Percentiles rank a stretch among this genome's conserved stretches.
These are phyloP conservation scores for Azorinus chamasolen DNA, from an alignment of 2,888 invertebrate species.

Conservation along the genomic window DNA sequence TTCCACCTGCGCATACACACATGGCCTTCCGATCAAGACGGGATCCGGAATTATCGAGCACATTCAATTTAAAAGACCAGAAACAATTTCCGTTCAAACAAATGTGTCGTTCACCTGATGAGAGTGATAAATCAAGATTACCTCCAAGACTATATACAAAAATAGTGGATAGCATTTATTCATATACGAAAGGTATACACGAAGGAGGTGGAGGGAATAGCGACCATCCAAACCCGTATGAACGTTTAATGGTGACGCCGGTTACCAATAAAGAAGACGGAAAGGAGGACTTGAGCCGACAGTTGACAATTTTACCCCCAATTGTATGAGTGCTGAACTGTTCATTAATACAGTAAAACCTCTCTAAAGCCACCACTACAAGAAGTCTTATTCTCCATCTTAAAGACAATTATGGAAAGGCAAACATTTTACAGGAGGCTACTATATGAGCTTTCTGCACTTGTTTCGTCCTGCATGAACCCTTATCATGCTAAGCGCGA, in stretches of 20 bases:
- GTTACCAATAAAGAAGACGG: constrained; percentile 52
- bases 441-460: too few relatives aligned
- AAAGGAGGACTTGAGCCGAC: constrained; percentile 47
- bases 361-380: too few relatives aligned
- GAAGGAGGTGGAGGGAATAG: constrained; percentile 2
- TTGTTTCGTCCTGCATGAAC: too few relatives aligned
- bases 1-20: constrained; percentile 31
- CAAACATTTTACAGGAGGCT: too few relatives aligned
- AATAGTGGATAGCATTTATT: constrained; percentile 63
- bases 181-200: constrained; percentile 50
- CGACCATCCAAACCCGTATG: constrained; percentile 28
- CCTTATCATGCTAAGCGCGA: too few relatives aligned
- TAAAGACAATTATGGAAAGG: too few relatives aligned
- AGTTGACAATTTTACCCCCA: constrained; percentile 41
- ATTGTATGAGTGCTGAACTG: constrained; percentile 27
- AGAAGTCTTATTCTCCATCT: too few relatives aligned
- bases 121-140: constrained; percentile 37
- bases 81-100: constrained; percentile 64
- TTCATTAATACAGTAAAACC: too few relatives aligned
- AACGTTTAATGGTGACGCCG: constrained; percentile 61
- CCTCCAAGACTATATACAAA: constrained; percentile 58
- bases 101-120: constrained; percentile 39
- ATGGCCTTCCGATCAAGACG: constrained; percentile 56
- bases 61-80: constrained; percentile 52
- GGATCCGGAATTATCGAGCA: constrained; percentile 40